Evolutionary conservation across 2,113 vertebrate species (phyloP).

Genomic region (Engraulis encrasicolus): DNA sequence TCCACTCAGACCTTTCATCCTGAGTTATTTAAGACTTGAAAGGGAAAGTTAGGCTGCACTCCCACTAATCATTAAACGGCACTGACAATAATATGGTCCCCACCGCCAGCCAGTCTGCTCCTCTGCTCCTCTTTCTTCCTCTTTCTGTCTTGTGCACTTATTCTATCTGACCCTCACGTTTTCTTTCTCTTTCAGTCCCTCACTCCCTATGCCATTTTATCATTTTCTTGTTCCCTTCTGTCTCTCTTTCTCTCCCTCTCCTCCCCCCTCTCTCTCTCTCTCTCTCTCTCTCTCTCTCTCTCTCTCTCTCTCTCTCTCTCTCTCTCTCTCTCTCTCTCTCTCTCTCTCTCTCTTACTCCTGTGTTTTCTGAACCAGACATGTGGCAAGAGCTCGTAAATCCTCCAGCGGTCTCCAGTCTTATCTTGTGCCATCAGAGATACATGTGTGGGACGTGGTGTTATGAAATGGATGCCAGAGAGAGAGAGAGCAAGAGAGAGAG

Average conservation of each 20-base stretch:
- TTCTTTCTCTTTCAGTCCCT: too few species aligned
- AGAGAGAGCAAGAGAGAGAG: not conserved
- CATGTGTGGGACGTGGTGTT: not conserved
- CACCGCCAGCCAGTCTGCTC: too few species aligned
- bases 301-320: too few species aligned
- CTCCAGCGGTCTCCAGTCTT: not conserved
- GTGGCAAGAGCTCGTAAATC: not conserved
- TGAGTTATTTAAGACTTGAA: constrained; percentile 3
- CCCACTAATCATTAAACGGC: constrained; percentile 10
- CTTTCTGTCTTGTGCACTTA: too few species aligned
- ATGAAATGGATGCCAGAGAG: not conserved
- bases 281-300: not conserved
- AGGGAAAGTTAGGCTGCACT: constrained; percentile 19
- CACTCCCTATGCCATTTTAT: too few species aligned
- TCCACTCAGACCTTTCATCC: not conserved
- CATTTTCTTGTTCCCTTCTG: too few species aligned
- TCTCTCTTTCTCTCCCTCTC: too few species aligned
- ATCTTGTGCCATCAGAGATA: not conserved
- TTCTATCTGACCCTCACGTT: too few species aligned
- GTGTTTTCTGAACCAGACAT: not conserved
- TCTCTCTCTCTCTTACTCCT: not conserved
- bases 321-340: not conserved
- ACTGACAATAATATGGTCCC: not conserved
- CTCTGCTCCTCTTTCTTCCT: too few species aligned
- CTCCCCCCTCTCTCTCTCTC: not conserved